A percentile compares a stretch with the other conserved stretches of the same genome.
These are phyloP conservation scores for Cecropterus lyciades DNA, from an alignment of 1,140 invertebrate genomes.

Conservation along the genomic window DNA sequence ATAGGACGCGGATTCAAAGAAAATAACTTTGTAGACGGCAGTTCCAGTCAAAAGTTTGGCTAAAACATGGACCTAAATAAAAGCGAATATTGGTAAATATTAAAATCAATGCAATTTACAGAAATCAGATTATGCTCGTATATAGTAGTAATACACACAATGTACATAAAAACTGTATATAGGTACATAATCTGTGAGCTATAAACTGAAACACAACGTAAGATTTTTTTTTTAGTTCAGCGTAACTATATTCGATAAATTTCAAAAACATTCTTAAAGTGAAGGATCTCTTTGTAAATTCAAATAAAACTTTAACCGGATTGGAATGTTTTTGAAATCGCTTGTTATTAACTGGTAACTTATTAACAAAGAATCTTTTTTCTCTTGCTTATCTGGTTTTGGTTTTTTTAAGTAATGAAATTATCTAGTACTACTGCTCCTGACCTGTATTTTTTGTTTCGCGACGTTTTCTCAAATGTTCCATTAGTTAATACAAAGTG, in stretches of 20 bases:
- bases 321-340: conserved; percentile 17
- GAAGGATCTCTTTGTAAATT: conserved; percentile 22
- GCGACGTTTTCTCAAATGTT: conserved; percentile 17
- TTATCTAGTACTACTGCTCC: conserved; percentile 15
- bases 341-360: no score
- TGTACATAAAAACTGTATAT: no score
- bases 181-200: no score
- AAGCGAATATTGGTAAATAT: no score
- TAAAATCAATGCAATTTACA: no score
- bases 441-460: conserved; percentile 12
- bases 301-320: conserved; percentile 34
- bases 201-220: no score
- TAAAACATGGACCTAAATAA: no score
- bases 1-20: no score
- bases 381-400: conserved; percentile 11
- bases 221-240: background rate
- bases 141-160: no score
- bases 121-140: no score
- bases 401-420: conserved; percentile 24
- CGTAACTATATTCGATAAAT: conserved; percentile 8
- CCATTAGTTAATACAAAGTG: conserved; percentile 24
- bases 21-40: no score
- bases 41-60: no score
- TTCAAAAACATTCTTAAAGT: background rate
- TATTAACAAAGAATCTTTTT: conserved; percentile 31